Conservation (phyloP, 2,888 invertebrate genomes). For the Microplitis manilae region DNA sequence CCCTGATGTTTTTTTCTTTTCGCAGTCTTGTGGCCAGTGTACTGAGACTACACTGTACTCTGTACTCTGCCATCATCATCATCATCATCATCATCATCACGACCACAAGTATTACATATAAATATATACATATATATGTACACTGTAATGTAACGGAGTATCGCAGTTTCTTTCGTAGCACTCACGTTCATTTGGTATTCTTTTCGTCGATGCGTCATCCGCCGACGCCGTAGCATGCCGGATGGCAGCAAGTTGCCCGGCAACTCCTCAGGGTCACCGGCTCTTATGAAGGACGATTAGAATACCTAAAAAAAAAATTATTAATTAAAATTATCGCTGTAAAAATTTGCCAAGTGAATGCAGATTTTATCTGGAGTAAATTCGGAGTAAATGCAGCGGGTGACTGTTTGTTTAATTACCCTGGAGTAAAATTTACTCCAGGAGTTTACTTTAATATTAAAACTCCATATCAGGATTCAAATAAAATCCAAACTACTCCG, state of each 20-base stretch:
- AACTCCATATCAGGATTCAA: no score
- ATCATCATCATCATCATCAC: slow-evolving; percentile 16
- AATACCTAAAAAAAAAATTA: neutral
- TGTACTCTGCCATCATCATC: neutral
- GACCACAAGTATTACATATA: slow-evolving; percentile 29
- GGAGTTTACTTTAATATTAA: no score
- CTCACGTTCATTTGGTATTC: slow-evolving; percentile 64
- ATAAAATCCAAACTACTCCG: no score
- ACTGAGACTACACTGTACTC: neutral
- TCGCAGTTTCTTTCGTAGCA: slow-evolving; percentile 55
- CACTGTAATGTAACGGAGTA: slow-evolving; percentile 40
- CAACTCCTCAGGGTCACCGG: neutral
- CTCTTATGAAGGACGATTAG: neutral
- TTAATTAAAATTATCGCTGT: no score
- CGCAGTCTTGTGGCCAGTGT: neutral
- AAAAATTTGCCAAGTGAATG: no score
- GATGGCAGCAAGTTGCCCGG: neutral
- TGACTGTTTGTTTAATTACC: no score
- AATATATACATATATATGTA: slow-evolving; percentile 21
- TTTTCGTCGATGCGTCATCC: slow-evolving; percentile 65
- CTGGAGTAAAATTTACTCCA: no score
- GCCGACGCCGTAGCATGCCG: slow-evolving; percentile 43
- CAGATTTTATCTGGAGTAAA: no score
- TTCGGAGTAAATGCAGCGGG: no score
- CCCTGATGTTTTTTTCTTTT: slow-evolving; percentile 11